Percentiles rank a stretch among this genome's conserved stretches.
Evolutionary conservation across 2,113 vertebrate species (phyloP).

Genomic region (Lepidothrix coronata): DNA sequence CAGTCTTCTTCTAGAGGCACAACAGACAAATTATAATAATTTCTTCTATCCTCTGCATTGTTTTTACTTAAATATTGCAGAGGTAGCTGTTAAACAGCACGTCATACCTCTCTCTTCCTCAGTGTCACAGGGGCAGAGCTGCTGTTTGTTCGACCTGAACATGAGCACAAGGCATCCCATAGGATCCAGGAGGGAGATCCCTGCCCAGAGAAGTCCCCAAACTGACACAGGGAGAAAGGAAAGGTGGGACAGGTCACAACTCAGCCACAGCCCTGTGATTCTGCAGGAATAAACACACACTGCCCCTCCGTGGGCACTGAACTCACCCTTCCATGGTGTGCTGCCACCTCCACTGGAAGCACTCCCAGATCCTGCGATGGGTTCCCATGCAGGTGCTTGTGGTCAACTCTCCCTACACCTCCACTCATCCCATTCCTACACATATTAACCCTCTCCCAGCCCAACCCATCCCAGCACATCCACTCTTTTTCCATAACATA

Average conservation of each 20-base stretch:
- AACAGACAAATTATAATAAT: neutral
- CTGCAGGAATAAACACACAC: neutral
- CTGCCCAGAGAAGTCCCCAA: neutral
- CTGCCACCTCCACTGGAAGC: neutral
- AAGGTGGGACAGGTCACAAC: neutral
- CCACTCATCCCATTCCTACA: neutral
- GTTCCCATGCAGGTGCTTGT: neutral
- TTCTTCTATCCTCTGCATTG: neutral
- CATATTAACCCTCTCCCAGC: neutral
- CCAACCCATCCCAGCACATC: neutral
- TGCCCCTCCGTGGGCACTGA: neutral
- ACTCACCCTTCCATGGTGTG: fast-evolving
- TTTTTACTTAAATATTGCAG: neutral
- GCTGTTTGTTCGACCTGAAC: neutral
- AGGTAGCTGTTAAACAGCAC: neutral
- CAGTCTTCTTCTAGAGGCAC: neutral
- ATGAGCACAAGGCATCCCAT: fast-evolving
- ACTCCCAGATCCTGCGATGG: fast-evolving
- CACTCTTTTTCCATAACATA: neutral
- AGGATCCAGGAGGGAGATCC: neutral
- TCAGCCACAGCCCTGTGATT: neutral
- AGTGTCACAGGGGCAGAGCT: neutral
- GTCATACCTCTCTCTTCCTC: neutral
- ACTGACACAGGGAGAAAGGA: neutral
- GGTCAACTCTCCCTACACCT: neutral